A percentile compares a stretch with the other conserved stretches of the same genome.
These are phyloP conservation scores for Ictalurus punctatus DNA, from an alignment of 2,113 vertebrate species.

Conservation along the genomic window DNA sequence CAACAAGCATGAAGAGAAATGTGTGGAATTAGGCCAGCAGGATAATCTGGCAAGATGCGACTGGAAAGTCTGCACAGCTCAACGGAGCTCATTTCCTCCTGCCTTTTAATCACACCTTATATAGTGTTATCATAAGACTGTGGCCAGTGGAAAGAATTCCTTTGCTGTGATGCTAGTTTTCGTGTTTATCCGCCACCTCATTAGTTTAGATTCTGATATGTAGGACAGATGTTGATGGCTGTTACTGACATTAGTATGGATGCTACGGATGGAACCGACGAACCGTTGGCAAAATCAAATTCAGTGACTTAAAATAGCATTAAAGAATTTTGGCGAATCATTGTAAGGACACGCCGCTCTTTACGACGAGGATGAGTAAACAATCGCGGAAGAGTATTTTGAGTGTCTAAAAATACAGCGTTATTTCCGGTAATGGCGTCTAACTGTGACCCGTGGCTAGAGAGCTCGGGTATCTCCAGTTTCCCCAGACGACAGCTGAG, in stretches of 20 bases:
- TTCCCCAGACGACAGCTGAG: conserved; percentile 77
- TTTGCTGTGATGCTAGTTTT: conserved; percentile 48
- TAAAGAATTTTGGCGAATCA: background rate
- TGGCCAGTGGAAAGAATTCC: conserved; percentile 49
- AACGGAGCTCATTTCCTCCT: conserved; percentile 30
- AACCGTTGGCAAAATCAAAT: background rate
- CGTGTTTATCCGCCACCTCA: conserved; percentile 41
- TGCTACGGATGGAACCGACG: too few relatives aligned
- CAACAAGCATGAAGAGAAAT: conserved; percentile 8
- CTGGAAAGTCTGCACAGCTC: conserved; percentile 29
- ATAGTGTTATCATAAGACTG: conserved; percentile 39
- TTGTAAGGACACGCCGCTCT: background rate
- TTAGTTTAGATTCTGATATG: conserved; percentile 37
- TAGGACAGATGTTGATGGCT: background rate
- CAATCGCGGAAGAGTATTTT: conserved; percentile 58
- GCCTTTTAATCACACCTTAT: conserved; percentile 51
- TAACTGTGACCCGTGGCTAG: conserved; percentile 52
- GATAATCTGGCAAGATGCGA: conserved; percentile 24
- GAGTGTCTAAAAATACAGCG: conserved; percentile 61
- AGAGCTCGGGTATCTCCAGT: conserved; percentile 56
- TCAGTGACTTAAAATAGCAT: background rate
- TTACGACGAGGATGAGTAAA: conserved; percentile 51
- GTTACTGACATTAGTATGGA: background rate
- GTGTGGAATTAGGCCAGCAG: conserved; percentile 25
- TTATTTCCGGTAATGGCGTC: conserved; percentile 71